Evolutionary conservation across 2,113 vertebrate species (phyloP).

Genomic region (Paratilapia polleni): DNA sequence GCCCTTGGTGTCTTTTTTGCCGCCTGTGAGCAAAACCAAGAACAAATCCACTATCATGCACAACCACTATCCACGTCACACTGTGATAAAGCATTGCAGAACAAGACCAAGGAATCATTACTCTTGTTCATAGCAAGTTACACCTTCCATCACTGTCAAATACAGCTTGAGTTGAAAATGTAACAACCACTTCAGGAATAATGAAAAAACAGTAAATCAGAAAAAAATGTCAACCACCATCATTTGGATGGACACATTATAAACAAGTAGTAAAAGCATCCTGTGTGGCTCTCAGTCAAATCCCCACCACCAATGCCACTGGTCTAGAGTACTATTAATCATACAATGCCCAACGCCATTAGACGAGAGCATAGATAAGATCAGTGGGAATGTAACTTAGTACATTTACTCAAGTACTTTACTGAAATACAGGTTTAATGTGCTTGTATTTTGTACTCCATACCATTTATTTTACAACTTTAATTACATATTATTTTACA

Average conservation of each 20-base stretch:
- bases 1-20: background rate
- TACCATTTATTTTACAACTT: background rate
- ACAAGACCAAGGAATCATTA: background rate
- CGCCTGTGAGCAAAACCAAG: background rate
- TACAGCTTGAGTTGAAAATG: background rate
- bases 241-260: background rate
- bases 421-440: background rate
- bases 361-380: background rate
- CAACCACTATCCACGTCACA: background rate
- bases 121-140: background rate
- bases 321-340: background rate
- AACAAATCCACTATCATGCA: background rate
- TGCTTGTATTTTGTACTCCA: background rate
- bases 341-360: background rate
- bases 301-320: too few relatives aligned
- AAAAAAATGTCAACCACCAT: background rate
- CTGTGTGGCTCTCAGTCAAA: too few relatives aligned
- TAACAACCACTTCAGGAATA: background rate
- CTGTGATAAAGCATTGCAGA: constrained; percentile 1
- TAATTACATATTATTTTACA: background rate
- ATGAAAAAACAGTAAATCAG: background rate
- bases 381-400: background rate
- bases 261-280: background rate
- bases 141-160: background rate
- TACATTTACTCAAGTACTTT: background rate